Base-by-base conservation (phyloP, 1,140 invertebrate genomes). In the Plectus sambesii region DNA sequence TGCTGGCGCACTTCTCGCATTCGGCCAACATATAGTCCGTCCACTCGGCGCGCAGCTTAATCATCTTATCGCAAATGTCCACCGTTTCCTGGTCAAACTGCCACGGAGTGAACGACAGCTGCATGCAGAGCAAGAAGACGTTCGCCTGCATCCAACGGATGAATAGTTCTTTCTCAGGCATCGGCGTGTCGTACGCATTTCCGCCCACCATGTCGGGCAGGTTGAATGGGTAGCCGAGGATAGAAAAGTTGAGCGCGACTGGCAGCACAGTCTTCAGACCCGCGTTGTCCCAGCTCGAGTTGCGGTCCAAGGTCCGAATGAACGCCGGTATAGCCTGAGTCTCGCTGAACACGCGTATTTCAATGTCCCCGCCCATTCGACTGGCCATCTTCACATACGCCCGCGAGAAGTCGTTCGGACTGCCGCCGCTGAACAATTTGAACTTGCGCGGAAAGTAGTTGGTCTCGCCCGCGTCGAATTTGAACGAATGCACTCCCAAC, bases 131-230 rank as follows among this genome's bases (percentile, higher is more conserved):
- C 77, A 94, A 79, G 60, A 89, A 88, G 0, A 80, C 76, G 53
- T 83, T 87, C 1, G 80, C 80, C 70, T 90, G 82, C 20, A 87
- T 69, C 87, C 87, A 94, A 56, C 88, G 73, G 38, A 92, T 79
- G 59, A 83, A 89, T n/a, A 93, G 71, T 68, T 92, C 83, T 52
- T 80, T 79, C 2, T 77, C 77, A 0, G 85, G 84, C 12, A 53
- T 50, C 1, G 58, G 67, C 2, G 61, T 23, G 57, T 62, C 20
- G 72, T 76, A 65, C 0, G 79, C 82, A 66, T 88, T 89, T 2
- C 88, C 87, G 2, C 87, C 87, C 56, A 94, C 81, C 82, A 90
- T 87, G 63, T 90, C 87, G 0, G 86, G 85, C 1, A 92, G 69
- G 3, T 89, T 81, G 58, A 83, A 80, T 0, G 81, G 77, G 69